Evolutionary conservation across 2,888 invertebrate genomes (phyloP), one percentile per base, ranked within the genome.

Genomic region (Microplitis deprimator): DNA sequence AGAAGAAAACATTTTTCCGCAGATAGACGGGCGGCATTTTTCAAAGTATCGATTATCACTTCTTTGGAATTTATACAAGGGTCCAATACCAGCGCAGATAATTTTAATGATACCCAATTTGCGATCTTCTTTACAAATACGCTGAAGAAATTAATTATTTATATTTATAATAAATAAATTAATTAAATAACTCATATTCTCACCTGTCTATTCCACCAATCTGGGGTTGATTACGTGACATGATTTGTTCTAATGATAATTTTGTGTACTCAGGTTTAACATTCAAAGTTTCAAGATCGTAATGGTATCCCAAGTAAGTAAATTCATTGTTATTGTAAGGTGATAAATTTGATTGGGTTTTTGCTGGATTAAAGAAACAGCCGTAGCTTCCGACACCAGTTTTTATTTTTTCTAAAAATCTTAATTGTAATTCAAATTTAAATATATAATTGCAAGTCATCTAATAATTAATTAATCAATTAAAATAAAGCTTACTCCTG

Each of bases 281-380:
- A 29, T 73, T n/a, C 2, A 73, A 59, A 5, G 39, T 67, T 16
- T 67, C 50, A 3, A 73, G 50, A 50, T 73, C 59, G 10, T 67
- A 73, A 17, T 38, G 67, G 59, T 59, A 67, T 50, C 73, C 73
- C n/a, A 73, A 7, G 16, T 59, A 73, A 29, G 38, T 16, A 29
- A 73, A 73, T 68, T 73, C 73, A 13, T 59, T 17, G 5, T 50
- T 13, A 16, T 29, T 13, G 29, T 59, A 50, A 10, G 73, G 67
- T 5, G n/a, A 5, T 50, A 73, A 73, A 65, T 73, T 73, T 16
- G 73, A 16, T 16, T 29, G 29, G 8, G 67, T 73, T 50, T 73
- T 73, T 8, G 1, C n/a, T 7, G 20, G 10, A n/a, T 65, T 8
- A 8, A 73, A 73, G 7, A 4, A 29, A 67, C 73, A 73, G 10